Evolutionary conservation across 2,888 invertebrate species (phyloP), one percentile per base, ranked within the genome.

Genomic region (Sminthurides aquaticus): DNA sequence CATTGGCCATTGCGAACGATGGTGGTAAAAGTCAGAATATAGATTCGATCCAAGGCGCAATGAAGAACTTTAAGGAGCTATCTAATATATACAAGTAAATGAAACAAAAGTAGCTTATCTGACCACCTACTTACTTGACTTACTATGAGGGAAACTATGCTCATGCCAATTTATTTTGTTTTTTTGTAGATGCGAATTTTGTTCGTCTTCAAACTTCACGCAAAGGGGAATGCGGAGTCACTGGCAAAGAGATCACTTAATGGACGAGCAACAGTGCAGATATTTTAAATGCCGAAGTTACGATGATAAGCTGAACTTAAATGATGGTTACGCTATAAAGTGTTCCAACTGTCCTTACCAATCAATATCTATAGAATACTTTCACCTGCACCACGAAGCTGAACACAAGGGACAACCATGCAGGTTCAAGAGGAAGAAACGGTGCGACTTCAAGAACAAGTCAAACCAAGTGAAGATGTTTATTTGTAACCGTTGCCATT

Each of bases 401-500:
- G 54, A 48, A 15, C 74, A 74, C 57, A 66, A 62, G 3, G 67
- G 57, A 3, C 34, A 61, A 56, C 57, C 62, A 8, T 68, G 66
- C 52, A 52, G 67, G 48, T 59, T 67, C 25, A 67, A 68, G 48
- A 26, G 67, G 34, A 20, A 59, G 54, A 62, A 64, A 22, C 60
- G 64, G 1, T 62, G 49, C 34, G 58, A 65, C 34, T 15, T 65
- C 3, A 48, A 54, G 55, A 56, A 43, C n/a, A 49, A 55, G 3
- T n/a, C 20, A 11, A 27, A 24, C 2, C 11, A 29, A 8, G 29
- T 25, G 2, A 34, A 27, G 18, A 25, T 64, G 29, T 63, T 59
- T 11, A 54, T 77, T 34, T 76, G 78, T 62, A 72, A 77, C 62
- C 75, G 77, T 78, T 77, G 79, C 69, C 66, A 77, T 5, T 78